Conservation (phyloP, 2,113 vertebrate species). For the Sylvicapra grimmia region DNA sequence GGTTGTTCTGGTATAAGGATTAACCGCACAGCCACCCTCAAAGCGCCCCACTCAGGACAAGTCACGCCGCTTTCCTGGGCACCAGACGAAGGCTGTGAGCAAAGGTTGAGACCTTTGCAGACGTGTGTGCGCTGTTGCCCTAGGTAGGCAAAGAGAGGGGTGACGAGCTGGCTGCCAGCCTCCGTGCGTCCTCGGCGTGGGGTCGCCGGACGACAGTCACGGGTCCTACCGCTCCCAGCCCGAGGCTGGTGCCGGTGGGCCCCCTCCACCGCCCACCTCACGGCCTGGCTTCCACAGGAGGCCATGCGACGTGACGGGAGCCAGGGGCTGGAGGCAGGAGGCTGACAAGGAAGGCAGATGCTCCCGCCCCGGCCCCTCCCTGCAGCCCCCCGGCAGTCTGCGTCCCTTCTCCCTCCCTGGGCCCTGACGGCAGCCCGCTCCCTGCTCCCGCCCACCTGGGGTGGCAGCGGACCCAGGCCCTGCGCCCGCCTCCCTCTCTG, state of each 20-base stretch:
- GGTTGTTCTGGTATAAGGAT: not conserved
- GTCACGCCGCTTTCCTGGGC: not conserved
- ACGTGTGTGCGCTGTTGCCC: fast-evolving
- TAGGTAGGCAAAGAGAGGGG: not conserved
- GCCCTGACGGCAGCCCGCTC: fast-evolving
- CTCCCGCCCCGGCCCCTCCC: fast-evolving
- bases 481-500: fast-evolving
- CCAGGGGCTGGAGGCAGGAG: too few relatives aligned
- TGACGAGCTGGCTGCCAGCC: not conserved
- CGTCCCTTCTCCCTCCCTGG: not conserved
- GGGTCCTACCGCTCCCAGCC: fast-evolving
- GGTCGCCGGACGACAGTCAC: not conserved
- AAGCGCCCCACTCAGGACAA: not conserved
- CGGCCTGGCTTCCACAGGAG: not conserved
- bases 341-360: not conserved
- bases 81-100: not conserved
- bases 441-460: fast-evolving
- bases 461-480: too few relatives aligned
- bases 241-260: not conserved
- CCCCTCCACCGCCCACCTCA: fast-evolving
- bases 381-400: fast-evolving
- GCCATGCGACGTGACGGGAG: fast-evolving
- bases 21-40: not conserved
- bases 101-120: not conserved
- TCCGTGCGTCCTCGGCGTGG: fast-evolving